Evolutionary conservation across 2,888 invertebrate species (phyloP), one percentile per base, ranked within the genome.

Genomic region (Antitype chi): DNA sequence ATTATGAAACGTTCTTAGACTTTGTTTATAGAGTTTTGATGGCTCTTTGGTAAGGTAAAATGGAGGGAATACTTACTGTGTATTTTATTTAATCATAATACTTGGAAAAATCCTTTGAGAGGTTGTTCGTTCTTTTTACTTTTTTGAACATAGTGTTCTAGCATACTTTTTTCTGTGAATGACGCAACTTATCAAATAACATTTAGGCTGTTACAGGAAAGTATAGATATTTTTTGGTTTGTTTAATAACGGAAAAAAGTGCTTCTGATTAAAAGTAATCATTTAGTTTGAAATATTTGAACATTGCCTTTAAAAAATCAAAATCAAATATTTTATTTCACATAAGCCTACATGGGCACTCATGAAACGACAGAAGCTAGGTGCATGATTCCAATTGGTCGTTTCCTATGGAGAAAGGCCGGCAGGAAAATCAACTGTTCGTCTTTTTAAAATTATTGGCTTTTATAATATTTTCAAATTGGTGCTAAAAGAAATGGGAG

Each of bases 11-110:
- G 59, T 59, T 68, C 59, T 75, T 49, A 6, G n/a, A 82, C 69
- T 52, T 71, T 83, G 32, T 80, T 84, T 80, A 76, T 80, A 49
- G 60, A 53, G 47, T 76, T 70, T 76, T 82, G 84, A 82, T 80
- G 69, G 62, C 25, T 55, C 70, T 76, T 23, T 52, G 70, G 25
- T 59, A 32, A 55, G 11, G 32, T 47, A 55, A 59, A 69, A 75
- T 25, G 60, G n/a, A 76, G 49, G 47, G 57, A 62, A 57, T 28
- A 55, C 25, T 55, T n/a, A 57, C 32, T 47, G 25, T 62, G 47
- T 55, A 38, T 57, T 68, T 71, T 69, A 66, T 72, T 69, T 13
- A 68, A 76, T 70, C n/a, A 57, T 53, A 49, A 57, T 70, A 43
- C 32, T 67, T 47, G n/a, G 6, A 25, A 49, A 68, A 77, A 63